phyloP scores from a whole-genome alignment of 1,140 invertebrate genomes.

The Sycophaga agraensis region DNA sequence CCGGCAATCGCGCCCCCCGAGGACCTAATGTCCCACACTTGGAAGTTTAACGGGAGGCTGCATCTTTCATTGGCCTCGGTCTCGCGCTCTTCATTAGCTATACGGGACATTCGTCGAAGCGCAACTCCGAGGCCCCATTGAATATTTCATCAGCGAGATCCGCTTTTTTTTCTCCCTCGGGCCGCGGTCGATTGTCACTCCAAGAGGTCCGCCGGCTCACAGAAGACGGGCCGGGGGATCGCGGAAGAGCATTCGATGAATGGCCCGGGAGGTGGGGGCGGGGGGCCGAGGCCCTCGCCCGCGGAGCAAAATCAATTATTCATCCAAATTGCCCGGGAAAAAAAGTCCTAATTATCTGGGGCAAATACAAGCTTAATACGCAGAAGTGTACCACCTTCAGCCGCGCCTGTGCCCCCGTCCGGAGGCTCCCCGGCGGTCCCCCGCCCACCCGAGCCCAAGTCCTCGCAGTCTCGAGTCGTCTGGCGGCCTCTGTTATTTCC shows the following conservation, averaged over 20 bases:
- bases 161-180: slow-evolving; percentile 33
- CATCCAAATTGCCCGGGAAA: slow-evolving; percentile 57
- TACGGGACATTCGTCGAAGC: slow-evolving; percentile 17
- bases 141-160: slow-evolving; percentile 48
- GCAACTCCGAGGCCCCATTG: slow-evolving; percentile 30
- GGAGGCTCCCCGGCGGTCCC: neutral
- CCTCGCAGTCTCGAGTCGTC: slow-evolving; percentile 20
- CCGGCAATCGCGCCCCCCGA: neutral
- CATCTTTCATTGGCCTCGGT: slow-evolving; percentile 14
- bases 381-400: slow-evolving; percentile 41
- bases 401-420: slow-evolving; percentile 17
- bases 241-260: neutral
- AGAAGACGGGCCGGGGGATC: neutral
- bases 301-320: slow-evolving; percentile 56
- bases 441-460: neutral
- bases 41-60: slow-evolving; percentile 7
- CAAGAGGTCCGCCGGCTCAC: slow-evolving; percentile 31
- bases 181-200: slow-evolving; percentile 43
- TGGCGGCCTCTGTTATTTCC: slow-evolving; percentile 40
- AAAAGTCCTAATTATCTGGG: slow-evolving; percentile 59
- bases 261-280: neutral
- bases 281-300: slow-evolving; percentile 21
- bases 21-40: neutral
- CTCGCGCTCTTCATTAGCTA: slow-evolving; percentile 18
- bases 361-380: slow-evolving; percentile 59